Base-by-base conservation (phyloP, 2,113 vertebrate genomes). In the Petrocephalus zakoni region DNA sequence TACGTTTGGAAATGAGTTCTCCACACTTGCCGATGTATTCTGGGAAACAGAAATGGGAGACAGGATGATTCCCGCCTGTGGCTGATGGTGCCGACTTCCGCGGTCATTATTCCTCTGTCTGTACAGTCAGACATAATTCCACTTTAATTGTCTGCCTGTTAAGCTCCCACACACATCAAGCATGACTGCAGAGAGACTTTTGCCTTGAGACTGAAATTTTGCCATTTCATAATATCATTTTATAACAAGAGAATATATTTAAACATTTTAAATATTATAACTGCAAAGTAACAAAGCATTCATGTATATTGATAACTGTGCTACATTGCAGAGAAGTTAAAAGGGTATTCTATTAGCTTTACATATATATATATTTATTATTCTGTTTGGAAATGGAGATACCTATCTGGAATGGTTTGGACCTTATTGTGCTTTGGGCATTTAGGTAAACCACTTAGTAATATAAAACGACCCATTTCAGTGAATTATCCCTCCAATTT, bases 81-180 rank as follows among this genome's bases (percentile, higher is more conserved):
- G n/a, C 29, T 56, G 49, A n/a, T 37, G 13, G 51, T 34, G 52
- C 51, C 0, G 5, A 37, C 25, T 55, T 86, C 21, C 11, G 17
- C 10, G 52, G 51, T 55, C 84, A 86, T 55, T 86, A 86, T 37
- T 56, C 11, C 15, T 5, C 22, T 56, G n/a, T 56, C 75, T 46
- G 75, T 85, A 52, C 5, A 53, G 49, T 85, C 10, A 51, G 49
- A 49, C 49, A 85, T 53, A 53, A 85, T 52, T 52, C 49, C 81
- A 47, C 22, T 83, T 47, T 86, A 86, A 86, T 55, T 86, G 52
- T 55, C 52, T 86, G 84, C 84, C 84, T 55, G 29, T 37, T 55
- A 22, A 53, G 49, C 15, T 34, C 2, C 9, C 82, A 85, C 19
- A 29, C 25, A 13, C 34, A 29, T 29, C 34, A 37, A 68, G 61